Percentiles rank a stretch among this genome's conserved stretches.
Conservation (phyloP, 2,797 vertebrate species). For the Astyanax mexicanus region DNA sequence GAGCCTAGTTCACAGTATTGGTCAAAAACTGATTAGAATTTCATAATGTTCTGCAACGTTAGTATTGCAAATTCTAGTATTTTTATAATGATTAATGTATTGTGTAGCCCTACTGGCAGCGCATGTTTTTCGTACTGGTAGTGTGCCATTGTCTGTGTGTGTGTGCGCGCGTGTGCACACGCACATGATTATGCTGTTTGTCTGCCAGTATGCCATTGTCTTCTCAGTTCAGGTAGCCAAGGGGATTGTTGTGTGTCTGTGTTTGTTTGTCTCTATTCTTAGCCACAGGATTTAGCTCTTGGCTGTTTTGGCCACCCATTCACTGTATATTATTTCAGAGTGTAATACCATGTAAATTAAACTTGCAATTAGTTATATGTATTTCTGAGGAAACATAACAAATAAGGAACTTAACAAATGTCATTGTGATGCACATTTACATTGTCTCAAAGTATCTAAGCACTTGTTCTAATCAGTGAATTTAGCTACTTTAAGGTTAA, state of each 20-base stretch:
- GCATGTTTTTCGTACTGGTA: slow-evolving; percentile 41
- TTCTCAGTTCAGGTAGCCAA: slow-evolving; percentile 29
- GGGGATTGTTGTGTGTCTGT: slow-evolving; percentile 29
- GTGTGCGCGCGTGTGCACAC: slow-evolving; percentile 5
- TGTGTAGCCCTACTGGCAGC: not conserved
- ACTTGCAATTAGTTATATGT: too few relatives aligned
- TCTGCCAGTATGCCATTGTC: slow-evolving; percentile 33
- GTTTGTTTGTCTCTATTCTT: not conserved
- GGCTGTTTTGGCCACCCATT: not conserved
- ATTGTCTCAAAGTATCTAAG: too few relatives aligned
- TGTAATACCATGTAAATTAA: too few relatives aligned
- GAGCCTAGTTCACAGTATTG: too few relatives aligned
- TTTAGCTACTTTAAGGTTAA: too few relatives aligned
- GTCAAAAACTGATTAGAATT: too few relatives aligned
- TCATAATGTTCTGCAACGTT: not conserved
- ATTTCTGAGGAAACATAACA: too few relatives aligned
- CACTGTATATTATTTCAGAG: not conserved
- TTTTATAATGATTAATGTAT: not conserved
- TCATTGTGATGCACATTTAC: too few relatives aligned
- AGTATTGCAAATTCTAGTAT: not conserved
- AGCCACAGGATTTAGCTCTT: not conserved
- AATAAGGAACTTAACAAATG: too few relatives aligned
- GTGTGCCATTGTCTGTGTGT: slow-evolving; percentile 31
- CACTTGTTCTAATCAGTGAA: too few relatives aligned
- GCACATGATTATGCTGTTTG: slow-evolving; percentile 24